phyloP scores from a whole-genome alignment of 2,797 vertebrate genomes.

The Enteromius viviparus region DNA sequence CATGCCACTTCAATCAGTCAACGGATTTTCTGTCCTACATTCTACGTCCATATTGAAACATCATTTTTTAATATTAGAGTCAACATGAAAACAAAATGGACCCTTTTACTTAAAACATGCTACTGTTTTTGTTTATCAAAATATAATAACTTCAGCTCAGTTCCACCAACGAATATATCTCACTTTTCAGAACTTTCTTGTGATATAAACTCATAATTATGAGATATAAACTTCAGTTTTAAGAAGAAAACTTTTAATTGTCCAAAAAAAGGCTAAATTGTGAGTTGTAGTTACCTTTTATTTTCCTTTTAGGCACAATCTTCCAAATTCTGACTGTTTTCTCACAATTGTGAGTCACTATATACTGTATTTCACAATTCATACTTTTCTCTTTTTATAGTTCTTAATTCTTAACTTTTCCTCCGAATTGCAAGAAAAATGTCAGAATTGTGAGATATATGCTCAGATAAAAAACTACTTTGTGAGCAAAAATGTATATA shows the following conservation, averaged over 20 bases:
- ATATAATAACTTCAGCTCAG: neutral
- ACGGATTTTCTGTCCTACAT: conserved; percentile 12
- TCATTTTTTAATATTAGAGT: neutral
- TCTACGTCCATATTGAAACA: conserved; percentile 6
- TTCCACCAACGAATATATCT: neutral
- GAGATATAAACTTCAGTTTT: neutral
- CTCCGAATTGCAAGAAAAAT: neutral
- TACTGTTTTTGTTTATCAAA: neutral
- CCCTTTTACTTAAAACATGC: neutral
- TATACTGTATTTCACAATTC: neutral
- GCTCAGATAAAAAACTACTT: neutral
- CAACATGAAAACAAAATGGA: conserved; percentile 5
- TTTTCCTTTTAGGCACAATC: neutral
- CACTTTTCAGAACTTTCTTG: neutral
- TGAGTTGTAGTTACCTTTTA: neutral
- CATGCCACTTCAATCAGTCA: conserved; percentile 1
- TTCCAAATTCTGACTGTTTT: neutral
- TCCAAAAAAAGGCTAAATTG: neutral
- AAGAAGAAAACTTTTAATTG: neutral
- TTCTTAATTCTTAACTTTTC: neutral
- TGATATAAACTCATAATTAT: neutral
- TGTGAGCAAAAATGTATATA: neutral
- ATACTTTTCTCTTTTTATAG: neutral
- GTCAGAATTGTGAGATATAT: neutral
- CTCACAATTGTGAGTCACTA: neutral